These are phyloP conservation scores for Parnassius smintheus DNA, from an alignment of 2,888 invertebrate species.

Conservation along the genomic window DNA sequence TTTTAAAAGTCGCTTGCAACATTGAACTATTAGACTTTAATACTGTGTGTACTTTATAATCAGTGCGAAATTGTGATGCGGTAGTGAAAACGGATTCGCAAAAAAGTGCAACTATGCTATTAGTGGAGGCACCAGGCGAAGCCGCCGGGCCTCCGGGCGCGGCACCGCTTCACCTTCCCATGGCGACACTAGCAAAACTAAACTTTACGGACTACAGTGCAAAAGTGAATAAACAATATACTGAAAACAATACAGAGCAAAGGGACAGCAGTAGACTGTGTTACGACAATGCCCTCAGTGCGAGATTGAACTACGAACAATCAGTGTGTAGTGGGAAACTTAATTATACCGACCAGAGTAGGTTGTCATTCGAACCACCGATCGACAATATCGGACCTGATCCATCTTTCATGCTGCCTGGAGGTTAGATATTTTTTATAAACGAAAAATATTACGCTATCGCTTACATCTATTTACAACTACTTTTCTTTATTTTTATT, in stretches of 20 bases:
- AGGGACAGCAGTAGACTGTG: constrained; percentile 61
- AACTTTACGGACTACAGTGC: constrained; percentile 76
- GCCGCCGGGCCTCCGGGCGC: constrained; percentile 83
- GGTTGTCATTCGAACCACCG: constrained; percentile 62
- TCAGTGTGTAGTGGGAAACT: constrained; percentile 56
- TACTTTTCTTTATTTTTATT: neutral
- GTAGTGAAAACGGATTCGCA: constrained; percentile 56
- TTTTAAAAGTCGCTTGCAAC: constrained; percentile 18
- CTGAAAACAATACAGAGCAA: constrained; percentile 49
- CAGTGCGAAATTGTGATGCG: constrained; percentile 55
- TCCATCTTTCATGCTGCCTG: constrained; percentile 57
- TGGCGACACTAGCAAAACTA: constrained; percentile 71
- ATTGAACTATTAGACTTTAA: constrained; percentile 17
- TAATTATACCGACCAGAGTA: constrained; percentile 65
- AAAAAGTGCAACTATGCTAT: constrained; percentile 85
- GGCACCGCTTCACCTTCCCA: constrained; percentile 68
- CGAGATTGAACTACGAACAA: constrained; percentile 67
- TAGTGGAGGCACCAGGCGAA: constrained; percentile 88
- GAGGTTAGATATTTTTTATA: constrained; percentile 49
- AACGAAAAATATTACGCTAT: too few relatives aligned
- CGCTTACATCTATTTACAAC: neutral
- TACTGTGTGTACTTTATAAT: constrained; percentile 41
- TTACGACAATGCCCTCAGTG: constrained; percentile 66
- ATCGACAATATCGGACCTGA: constrained; percentile 65
- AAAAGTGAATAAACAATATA: constrained; percentile 68